phyloP scores from a whole-genome alignment of 1,140 invertebrate genomes.

The Anoplophora glabripennis region DNA sequence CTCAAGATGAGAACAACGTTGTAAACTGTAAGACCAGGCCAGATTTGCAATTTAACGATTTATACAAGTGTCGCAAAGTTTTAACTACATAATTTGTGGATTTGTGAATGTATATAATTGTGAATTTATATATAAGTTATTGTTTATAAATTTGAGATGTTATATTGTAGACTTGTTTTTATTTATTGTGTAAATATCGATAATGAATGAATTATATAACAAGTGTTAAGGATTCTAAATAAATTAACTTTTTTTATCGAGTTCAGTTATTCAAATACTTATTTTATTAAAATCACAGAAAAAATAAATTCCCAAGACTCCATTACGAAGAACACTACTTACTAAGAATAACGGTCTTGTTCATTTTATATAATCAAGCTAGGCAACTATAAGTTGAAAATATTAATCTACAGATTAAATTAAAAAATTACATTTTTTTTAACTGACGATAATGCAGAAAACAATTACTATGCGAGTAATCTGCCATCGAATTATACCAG shows the following conservation, averaged over 20 bases:
- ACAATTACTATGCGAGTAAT: no score
- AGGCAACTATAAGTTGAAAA: no score
- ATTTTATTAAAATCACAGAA: no score
- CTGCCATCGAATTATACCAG: no score
- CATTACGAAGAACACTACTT: no score
- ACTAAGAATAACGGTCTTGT: no score
- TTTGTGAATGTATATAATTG: background rate
- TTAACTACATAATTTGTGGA: conserved; percentile 4
- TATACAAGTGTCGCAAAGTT: conserved; percentile 15
- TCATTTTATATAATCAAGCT: no score
- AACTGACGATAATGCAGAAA: no score
- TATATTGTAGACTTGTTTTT: background rate
- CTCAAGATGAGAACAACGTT: background rate
- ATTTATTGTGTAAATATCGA: background rate
- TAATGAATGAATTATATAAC: background rate
- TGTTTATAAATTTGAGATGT: background rate
- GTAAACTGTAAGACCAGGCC: background rate
- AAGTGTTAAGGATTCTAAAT: conserved; percentile 3
- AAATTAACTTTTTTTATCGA: background rate
- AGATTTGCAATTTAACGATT: conserved; percentile 10
- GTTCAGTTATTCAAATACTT: background rate
- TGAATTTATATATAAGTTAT: background rate
- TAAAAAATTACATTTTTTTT: no score
- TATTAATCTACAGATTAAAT: no score
- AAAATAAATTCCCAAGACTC: no score